phyloP scores from a whole-genome alignment of 2,113 vertebrate species.

The Oceanites oceanicus region DNA sequence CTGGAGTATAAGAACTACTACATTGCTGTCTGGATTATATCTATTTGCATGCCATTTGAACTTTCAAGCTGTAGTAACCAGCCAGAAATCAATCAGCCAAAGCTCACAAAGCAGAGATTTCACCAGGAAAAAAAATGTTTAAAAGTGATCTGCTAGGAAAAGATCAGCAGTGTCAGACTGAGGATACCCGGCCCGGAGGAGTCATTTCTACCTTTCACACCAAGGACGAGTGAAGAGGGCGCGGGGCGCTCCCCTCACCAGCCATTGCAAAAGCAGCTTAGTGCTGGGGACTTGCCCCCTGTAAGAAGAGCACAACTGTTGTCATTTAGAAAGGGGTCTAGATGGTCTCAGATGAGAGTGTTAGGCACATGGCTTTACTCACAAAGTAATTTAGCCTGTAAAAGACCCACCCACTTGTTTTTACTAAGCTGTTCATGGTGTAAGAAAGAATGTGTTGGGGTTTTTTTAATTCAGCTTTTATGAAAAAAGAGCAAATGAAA shows the following conservation, averaged over 20 bases:
- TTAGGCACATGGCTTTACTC: not conserved
- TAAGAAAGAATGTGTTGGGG: not conserved
- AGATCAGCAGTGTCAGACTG: not conserved
- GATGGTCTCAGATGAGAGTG: not conserved
- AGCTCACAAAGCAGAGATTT: not conserved
- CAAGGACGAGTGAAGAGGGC: not conserved
- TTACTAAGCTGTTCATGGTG: not conserved
- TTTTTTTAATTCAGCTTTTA: not conserved
- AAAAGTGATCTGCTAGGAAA: not conserved
- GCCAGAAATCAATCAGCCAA: not conserved
- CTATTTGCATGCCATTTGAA: not conserved
- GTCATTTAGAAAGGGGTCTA: not conserved
- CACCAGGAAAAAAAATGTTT: not conserved
- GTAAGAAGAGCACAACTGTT: not conserved
- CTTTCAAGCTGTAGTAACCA: not conserved
- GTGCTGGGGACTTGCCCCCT: not conserved
- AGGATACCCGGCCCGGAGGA: not conserved
- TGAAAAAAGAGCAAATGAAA: not conserved
- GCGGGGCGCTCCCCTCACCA: not conserved
- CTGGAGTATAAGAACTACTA: not conserved
- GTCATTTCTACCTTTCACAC: not conserved
- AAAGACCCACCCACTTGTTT: not conserved
- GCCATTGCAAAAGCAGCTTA: not conserved
- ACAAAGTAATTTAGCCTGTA: not conserved
- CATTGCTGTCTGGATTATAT: not conserved